These are phyloP conservation scores for Rattus rattus DNA, from an alignment of 2,113 vertebrate species.

Conservation along the genomic window DNA sequence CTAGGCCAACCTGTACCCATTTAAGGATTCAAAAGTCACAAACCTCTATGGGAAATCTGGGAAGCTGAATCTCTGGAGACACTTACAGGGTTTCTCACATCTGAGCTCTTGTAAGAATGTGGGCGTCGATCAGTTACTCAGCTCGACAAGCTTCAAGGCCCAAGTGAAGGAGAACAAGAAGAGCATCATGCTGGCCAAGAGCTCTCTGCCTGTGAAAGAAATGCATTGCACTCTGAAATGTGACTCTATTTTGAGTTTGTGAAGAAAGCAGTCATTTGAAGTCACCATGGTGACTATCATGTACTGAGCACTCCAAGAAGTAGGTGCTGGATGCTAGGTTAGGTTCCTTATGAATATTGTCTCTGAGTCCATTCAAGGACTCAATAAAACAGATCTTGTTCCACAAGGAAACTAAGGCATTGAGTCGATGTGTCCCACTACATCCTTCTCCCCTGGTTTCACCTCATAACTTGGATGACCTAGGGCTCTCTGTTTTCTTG, in stretches of 20 bases:
- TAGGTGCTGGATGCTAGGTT: neutral
- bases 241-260: neutral
- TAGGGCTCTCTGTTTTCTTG: neutral
- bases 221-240: too few relatives aligned
- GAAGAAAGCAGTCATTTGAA: neutral
- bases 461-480: neutral
- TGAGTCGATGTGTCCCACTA: too few relatives aligned
- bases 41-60: neutral
- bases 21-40: neutral
- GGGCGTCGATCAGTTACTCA: accelerated
- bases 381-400: too few relatives aligned
- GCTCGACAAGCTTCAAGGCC: neutral
- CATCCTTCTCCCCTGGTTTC: too few relatives aligned
- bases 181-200: too few relatives aligned
- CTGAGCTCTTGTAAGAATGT: neutral
- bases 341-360: too few relatives aligned
- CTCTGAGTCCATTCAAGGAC: neutral
- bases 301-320: neutral
- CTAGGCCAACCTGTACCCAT: neutral
- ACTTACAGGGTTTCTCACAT: neutral
- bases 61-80: neutral
- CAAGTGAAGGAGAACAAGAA: neutral
- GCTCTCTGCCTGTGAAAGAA: neutral
- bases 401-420: neutral
- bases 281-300: neutral